Evolutionary conservation across 2,797 vertebrate genomes (phyloP).

Genomic region (Melanotaenia pygmaea): DNA sequence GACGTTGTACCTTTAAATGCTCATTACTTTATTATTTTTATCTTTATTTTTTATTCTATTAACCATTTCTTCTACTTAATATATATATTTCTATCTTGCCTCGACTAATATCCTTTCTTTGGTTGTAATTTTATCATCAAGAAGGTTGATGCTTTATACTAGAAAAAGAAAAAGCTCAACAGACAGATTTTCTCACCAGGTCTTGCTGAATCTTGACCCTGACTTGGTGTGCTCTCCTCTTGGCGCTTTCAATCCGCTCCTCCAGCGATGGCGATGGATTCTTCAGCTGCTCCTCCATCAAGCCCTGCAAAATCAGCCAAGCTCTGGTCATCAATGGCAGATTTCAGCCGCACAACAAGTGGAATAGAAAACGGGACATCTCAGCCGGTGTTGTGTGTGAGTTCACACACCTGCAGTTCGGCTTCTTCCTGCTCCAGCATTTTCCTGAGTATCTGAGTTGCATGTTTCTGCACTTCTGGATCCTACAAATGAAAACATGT

Average conservation of each 20-base stretch:
- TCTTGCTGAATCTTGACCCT: constrained; percentile 92
- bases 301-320: constrained; percentile 71
- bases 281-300: constrained; percentile 84
- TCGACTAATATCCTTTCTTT: too few species aligned
- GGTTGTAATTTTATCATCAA: background rate
- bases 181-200: constrained; percentile 73
- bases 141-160: background rate
- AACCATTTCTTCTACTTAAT: background rate
- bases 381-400: background rate
- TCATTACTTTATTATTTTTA: too few species aligned
- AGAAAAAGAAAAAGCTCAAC: background rate
- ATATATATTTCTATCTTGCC: background rate
- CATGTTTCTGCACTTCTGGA: constrained; percentile 92
- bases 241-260: constrained; percentile 90
- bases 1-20: background rate
- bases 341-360: background rate
- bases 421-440: constrained; percentile 94
- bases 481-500: constrained; percentile 76
- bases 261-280: constrained; percentile 85
- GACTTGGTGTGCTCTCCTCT: constrained; percentile 88
- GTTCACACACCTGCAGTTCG: constrained; percentile 86
- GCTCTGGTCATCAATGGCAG: background rate
- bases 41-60: background rate
- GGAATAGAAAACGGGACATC: background rate
- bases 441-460: constrained; percentile 90